Base-by-base conservation (phyloP, 2,797 vertebrate species). In the Xiphophorus birchmanni region DNA sequence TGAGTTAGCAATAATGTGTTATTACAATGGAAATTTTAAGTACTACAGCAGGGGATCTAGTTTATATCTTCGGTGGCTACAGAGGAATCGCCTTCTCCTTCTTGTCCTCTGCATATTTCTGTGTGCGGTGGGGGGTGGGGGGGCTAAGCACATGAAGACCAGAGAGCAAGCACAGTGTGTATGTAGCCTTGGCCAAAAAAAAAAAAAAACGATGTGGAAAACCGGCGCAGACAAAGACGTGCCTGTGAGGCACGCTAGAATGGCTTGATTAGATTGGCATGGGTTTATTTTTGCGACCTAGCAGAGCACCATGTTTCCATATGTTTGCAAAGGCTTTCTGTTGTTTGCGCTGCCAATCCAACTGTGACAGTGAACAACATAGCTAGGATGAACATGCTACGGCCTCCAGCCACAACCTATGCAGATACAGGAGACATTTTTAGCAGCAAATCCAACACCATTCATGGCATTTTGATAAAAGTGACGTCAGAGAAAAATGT, bases 181-280 rank as follows among this genome's bases (percentile, higher is more conserved):
- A 79, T 89, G 89, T 52, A 87, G 84, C 86, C 81, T 85, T 92
- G 91, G 91, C 91, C 87, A 78, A 89, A 84, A 4, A 18, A 13
- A 48, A 8, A 52, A 1, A 23, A 90, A 80, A 74, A 42, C 73
- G 89, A 83, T 93, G 92, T 86, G 89, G 83, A 87, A 87, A 88
- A 77, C 78, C 78, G 40, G 83, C 32, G 56, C 74, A 88, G 73
- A 82, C 80, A 82, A 17, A 78, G 5, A 75, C 42, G 78, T 26
- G 54, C 52, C 58, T 82, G 71, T 78, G 67, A 50, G 74, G 90
- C 89, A 89, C 5, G 75, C 80, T 77, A 76, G 82, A 86, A 79
- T 85, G 87, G 86, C 78, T 85, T 86, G 88, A 92, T 90, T 89
- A 91, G 84, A 86, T 88, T 92, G 92, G 90, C 91, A 80, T 48